phyloP scores from a whole-genome alignment of 1,140 invertebrate species.

The Panulirus ornatus region DNA sequence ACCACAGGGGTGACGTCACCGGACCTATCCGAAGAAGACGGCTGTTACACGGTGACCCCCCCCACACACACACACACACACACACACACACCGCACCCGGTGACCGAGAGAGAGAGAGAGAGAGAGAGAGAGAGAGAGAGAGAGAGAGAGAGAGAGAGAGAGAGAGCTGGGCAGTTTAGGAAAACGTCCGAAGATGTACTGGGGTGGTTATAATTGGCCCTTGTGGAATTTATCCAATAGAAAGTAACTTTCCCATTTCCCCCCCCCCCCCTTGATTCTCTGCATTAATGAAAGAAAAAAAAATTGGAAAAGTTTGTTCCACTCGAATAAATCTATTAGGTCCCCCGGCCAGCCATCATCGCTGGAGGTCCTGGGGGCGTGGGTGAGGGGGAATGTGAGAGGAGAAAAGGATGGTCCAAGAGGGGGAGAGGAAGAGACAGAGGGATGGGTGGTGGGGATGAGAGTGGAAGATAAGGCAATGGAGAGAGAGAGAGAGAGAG shows the following conservation, averaged over 20 bases:
- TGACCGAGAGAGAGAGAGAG: neutral
- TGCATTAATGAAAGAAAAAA: too few relatives aligned
- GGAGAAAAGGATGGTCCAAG: neutral
- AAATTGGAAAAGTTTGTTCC: neutral
- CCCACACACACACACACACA: too few relatives aligned
- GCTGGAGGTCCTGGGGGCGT: neutral
- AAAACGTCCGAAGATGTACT: neutral
- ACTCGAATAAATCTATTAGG: neutral
- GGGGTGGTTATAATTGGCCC: too few relatives aligned
- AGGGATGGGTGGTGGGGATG: neutral
- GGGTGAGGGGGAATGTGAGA: neutral
- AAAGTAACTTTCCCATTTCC: neutral
- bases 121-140: neutral
- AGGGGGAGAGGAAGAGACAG: neutral
- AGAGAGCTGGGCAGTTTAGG: neutral
- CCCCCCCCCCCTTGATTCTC: too few relatives aligned
- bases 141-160: constrained; percentile 1
- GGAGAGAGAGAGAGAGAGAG: neutral
- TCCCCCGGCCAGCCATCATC: neutral
- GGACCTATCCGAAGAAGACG: too few relatives aligned
- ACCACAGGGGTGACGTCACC: too few relatives aligned
- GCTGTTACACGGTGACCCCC: neutral
- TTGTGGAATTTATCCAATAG: too few relatives aligned
- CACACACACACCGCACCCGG: too few relatives aligned
- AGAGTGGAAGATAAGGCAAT: neutral